Base-by-base conservation (phyloP, 2,797 vertebrate genomes). In the Danio choprae region DNA sequence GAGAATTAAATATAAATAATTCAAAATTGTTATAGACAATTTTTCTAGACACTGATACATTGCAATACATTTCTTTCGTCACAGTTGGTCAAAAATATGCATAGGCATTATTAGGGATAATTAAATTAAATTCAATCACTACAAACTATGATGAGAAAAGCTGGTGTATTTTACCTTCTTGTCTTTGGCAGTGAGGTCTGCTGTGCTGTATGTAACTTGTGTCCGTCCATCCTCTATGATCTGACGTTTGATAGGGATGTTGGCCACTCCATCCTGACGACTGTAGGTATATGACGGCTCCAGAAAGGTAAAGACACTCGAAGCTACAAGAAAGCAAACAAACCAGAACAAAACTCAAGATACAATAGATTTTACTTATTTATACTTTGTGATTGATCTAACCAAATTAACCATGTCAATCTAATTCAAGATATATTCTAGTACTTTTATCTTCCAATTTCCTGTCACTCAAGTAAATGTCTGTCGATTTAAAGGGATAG, bases 271-370 rank as follows among this genome's bases (percentile, higher is more conserved):
- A 0, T 99, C 97, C 72, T 93, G 91, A 1, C 95, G 91, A 86
- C 92, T 96, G 92, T 95, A 95, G 1, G 90, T 91, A 87, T 95
- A 98, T 41, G 94, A 90, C 0, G 97, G 94, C 89, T 97, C 95
- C 74, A 95, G 90, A 89, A 99, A 99, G 2, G 95, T 94, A 88
- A 99, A 94, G 74, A 98, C 84, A n/a, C 95, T 97, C 68, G 94
- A 93, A 85, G 97, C 98, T 99, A 88, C 15, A 46, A 7, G 71
- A 9, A 71, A 13, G 65, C 48, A 65, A 80, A 81, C 18, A 53
- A 59, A 69, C 13, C 53, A 56, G 29, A 16, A 56, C 38, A 11
- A 43, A 43, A 16, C n/a, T n/a, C 10, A 29, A 18, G 16, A 60
- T 4, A 59, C 22, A 58, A 13, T 38, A 56, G 4, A 56, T 20